Evolutionary conservation across 2,888 invertebrate genomes (phyloP), one percentile per base, ranked within the genome.

Genomic region (Hedya salicella): DNA sequence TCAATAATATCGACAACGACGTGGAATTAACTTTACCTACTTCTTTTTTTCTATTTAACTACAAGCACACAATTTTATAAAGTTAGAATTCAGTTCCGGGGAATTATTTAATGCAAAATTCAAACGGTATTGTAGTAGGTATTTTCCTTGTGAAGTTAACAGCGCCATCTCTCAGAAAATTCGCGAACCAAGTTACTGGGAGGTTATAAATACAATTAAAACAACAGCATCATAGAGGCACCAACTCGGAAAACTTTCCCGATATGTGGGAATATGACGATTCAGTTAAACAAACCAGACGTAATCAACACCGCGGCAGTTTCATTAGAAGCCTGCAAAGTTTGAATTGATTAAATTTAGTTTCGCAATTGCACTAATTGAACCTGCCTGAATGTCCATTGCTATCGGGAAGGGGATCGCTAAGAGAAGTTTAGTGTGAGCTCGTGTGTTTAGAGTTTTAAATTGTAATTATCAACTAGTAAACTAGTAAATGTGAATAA

Each of bases 331-430:
- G 68, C 68, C 68, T 69, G 68, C 68, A 70, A 81, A 87, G 85
- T 87, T 86, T 74, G 77, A 73, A 72, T 71, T 71, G 87, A 88
- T 88, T 87, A 86, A 88, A 87, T 88, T 87, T 82, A 88, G 83
- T 85, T 81, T 71, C 67, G 62, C 71, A 73, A 73, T 74, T 64
- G 68, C 71, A 72, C 77, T 77, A 76, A 78, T 65, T 78, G 75
- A 73, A 73, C 73, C 68, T 63, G 68, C 69, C 70, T 70, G 70
- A 60, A 68, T 73, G 59, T 70, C 68, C 66, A 67, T 68, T 67
- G 65, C 70, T 73, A 71, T 72, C 66, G 71, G 69, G 62, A 67
- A 54, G 61, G 61, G 42, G 56, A 50, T 62, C 19, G 65, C 60
- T 69, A 60, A 53, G 56, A 61, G 48, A 71, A 75, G 68, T 72